These are phyloP conservation scores for Anguilla marmorata DNA, from an alignment of 2,797 vertebrate species.

Conservation along the genomic window DNA sequence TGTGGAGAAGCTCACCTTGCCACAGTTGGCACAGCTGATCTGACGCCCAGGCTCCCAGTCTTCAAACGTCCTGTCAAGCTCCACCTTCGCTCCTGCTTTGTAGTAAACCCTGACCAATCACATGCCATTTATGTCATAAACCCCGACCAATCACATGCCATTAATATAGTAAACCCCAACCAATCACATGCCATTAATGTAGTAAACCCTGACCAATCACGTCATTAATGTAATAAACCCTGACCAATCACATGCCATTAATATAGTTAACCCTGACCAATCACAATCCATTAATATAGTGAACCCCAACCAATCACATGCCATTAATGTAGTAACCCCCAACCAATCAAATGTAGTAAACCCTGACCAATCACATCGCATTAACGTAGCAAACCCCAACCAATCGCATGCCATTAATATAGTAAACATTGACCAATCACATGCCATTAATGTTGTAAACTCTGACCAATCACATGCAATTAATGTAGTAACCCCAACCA, in stretches of 20 bases:
- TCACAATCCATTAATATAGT: too few relatives aligned
- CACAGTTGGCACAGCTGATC: slow-evolving; percentile 76
- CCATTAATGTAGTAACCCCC: slow-evolving; percentile 65
- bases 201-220: too few relatives aligned
- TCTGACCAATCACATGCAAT: too few relatives aligned
- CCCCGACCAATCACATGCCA: background rate
- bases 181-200: too few relatives aligned
- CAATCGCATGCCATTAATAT: background rate
- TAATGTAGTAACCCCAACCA: too few relatives aligned
- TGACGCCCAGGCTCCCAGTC: slow-evolving; percentile 83
- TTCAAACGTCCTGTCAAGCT: slow-evolving; percentile 68
- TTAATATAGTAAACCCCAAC: too few relatives aligned
- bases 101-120: slow-evolving; percentile 72
- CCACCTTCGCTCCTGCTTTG: slow-evolving; percentile 50
- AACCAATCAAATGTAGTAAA: slow-evolving; percentile 63
- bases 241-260: too few relatives aligned
- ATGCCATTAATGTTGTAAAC: background rate
- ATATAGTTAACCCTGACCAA: too few relatives aligned
- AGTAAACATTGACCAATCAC: slow-evolving; percentile 58
- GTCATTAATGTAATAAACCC: too few relatives aligned
- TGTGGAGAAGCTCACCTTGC: slow-evolving; percentile 66
- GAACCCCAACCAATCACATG: too few relatives aligned
- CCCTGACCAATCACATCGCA: slow-evolving; percentile 58
- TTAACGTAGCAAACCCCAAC: too few relatives aligned
- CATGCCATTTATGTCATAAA: background rate